phyloP scores from a whole-genome alignment of 2,113 vertebrate genomes.

The Siniperca chuatsi region DNA sequence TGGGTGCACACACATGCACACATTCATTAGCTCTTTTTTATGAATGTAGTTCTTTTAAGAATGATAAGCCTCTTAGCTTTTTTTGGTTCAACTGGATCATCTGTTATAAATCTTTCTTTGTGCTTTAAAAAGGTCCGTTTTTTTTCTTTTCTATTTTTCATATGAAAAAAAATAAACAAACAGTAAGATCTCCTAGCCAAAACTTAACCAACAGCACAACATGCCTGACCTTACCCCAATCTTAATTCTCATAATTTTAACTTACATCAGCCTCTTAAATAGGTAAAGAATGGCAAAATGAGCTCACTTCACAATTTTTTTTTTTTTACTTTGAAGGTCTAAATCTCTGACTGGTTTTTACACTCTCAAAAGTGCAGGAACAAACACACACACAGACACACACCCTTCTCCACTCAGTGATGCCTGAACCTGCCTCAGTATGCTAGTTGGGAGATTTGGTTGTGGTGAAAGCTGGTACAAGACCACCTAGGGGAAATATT shows the following conservation, averaged over 20 bases:
- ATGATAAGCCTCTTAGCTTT: not conserved
- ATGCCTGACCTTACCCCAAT: not conserved
- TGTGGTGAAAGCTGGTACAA: slow-evolving; percentile 44
- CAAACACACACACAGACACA: slow-evolving; percentile 14
- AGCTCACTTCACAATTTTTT: slow-evolving; percentile 39
- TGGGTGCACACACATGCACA: not conserved
- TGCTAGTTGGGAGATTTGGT: slow-evolving; percentile 20
- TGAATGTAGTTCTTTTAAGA: slow-evolving; percentile 8
- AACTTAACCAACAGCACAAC: not conserved
- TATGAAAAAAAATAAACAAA: not conserved
- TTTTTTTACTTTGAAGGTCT: slow-evolving; percentile 12
- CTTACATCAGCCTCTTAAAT: not conserved
- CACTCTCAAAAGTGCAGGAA: slow-evolving; percentile 6
- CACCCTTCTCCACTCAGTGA: slow-evolving; percentile 24
- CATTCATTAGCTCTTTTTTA: slow-evolving; percentile 3
- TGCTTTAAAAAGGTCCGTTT: not conserved
- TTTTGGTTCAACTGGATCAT: not conserved
- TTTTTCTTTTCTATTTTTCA: not conserved
- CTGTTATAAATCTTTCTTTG: slow-evolving; percentile 11
- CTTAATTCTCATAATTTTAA: not conserved
- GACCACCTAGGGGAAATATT: slow-evolving; percentile 58
- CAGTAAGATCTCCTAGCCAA: not conserved
- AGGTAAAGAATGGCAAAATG: slow-evolving; percentile 2
- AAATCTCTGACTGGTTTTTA: slow-evolving; percentile 30
- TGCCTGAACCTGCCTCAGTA: slow-evolving; percentile 58